Evolutionary conservation across 2,888 invertebrate species (phyloP).

Genomic region (Griposia aprilina): DNA sequence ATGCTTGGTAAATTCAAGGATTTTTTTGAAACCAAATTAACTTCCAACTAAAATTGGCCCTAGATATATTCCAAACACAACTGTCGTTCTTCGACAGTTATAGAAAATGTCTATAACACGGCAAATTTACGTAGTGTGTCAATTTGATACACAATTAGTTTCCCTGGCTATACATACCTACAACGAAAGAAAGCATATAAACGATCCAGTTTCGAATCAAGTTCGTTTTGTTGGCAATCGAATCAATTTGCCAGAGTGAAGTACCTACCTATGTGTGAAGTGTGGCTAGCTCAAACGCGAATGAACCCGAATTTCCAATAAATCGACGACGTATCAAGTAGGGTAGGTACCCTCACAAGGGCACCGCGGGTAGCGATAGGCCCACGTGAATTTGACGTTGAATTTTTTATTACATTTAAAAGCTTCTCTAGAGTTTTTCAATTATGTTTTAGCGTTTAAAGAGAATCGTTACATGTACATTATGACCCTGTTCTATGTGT

Average conservation of each 20-base stretch:
- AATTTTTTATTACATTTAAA: slow-evolving; percentile 13
- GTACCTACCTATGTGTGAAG: slow-evolving; percentile 13
- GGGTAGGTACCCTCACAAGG: slow-evolving; percentile 7
- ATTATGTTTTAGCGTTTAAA: background rate
- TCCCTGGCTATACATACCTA: background rate
- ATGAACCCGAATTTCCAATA: slow-evolving; percentile 19
- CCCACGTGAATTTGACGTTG: too few relatives aligned
- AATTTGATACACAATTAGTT: background rate
- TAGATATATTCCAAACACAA: background rate
- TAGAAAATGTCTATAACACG: background rate
- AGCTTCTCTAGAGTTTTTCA: background rate
- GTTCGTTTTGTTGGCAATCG: slow-evolving; percentile 22
- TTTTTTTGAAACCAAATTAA: too few relatives aligned
- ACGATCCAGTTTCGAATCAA: slow-evolving; percentile 14
- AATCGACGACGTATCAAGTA: slow-evolving; percentile 6
- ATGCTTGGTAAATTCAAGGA: too few relatives aligned
- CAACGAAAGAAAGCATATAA: background rate
- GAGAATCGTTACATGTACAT: background rate
- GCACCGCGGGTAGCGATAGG: background rate
- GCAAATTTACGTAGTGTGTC: background rate
- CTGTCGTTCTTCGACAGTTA: background rate
- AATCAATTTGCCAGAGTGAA: slow-evolving; percentile 25
- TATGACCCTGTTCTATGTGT: background rate
- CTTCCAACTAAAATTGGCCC: too few relatives aligned
- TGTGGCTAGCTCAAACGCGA: slow-evolving; percentile 3